These are phyloP conservation scores for Pipistrellus nathusii DNA, from an alignment of 2,797 vertebrate species.

Conservation along the genomic window DNA sequence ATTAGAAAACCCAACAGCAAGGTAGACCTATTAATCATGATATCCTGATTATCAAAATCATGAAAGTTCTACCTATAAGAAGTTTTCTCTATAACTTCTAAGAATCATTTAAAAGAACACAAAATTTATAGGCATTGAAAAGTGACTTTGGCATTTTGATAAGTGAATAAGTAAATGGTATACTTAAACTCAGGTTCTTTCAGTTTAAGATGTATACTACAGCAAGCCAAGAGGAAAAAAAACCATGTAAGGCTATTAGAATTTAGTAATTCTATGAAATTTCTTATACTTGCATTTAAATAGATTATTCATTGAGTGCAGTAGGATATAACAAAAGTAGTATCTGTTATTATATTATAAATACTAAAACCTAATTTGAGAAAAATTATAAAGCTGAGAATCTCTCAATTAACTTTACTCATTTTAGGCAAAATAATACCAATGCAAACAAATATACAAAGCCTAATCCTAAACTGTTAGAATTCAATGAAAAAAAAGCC, in stretches of 20 bases:
- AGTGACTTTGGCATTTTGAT: slow-evolving; percentile 1
- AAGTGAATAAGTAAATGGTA: not conserved
- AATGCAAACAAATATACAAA: slow-evolving; percentile 25
- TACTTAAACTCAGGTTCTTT: slow-evolving; percentile 7
- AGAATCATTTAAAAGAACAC: slow-evolving; percentile 12
- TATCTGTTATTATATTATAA: not conserved
- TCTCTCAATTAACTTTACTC: not conserved
- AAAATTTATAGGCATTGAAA: not conserved
- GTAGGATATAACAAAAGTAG: not conserved
- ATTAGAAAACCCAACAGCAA: not conserved
- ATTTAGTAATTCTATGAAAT: slow-evolving; percentile 38
- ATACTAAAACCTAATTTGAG: slow-evolving; percentile 38
- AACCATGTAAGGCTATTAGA: not conserved
- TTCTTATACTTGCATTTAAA: not conserved
- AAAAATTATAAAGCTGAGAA: slow-evolving; percentile 46
- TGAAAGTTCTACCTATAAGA: not conserved
- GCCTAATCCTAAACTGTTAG: not conserved
- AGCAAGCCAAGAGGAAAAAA: not conserved
- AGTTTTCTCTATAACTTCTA: not conserved
- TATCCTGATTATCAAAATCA: not conserved
- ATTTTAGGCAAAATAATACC: slow-evolving; percentile 20
- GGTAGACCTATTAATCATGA: not conserved
- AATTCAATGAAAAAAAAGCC: slow-evolving; percentile 38
- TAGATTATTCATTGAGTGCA: not conserved
- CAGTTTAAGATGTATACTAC: not conserved